Evolutionary conservation across 1,140 invertebrate genomes (phyloP).

Genomic region (Drosophila rhopaloa): DNA sequence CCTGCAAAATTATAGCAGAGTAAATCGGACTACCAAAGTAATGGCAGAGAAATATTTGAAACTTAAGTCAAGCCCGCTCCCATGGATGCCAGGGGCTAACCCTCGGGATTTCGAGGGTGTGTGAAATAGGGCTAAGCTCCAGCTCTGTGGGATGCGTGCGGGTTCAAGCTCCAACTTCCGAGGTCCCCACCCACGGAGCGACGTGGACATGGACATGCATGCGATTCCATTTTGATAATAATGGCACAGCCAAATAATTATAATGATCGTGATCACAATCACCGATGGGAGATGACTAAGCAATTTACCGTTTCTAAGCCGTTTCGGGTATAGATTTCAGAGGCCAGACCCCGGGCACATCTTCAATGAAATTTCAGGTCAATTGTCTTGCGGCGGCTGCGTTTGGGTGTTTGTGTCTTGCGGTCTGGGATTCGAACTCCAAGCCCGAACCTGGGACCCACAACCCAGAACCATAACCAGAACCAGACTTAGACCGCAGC

Average conservation of each 20-base stretch:
- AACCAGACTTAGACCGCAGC: constrained; percentile 41
- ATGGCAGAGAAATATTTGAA: constrained; percentile 1
- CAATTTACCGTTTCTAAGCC: constrained; percentile 76
- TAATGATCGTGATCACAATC: constrained; percentile 82
- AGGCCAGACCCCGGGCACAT: constrained; percentile 56
- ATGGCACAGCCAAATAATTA: constrained; percentile 79
- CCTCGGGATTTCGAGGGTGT: constrained; percentile 50
- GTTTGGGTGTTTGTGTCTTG: constrained; percentile 30
- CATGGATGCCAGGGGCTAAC: not conserved
- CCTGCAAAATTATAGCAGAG: constrained; percentile 49
- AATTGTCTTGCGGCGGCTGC: constrained; percentile 76
- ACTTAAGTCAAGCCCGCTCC: not conserved
- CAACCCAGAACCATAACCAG: constrained; percentile 8
- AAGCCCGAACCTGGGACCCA: constrained; percentile 37
- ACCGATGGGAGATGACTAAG: constrained; percentile 63
- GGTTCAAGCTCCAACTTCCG: constrained; percentile 20
- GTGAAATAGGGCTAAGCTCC: constrained; percentile 63
- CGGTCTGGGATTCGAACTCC: constrained; percentile 43
- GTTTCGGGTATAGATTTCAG: constrained; percentile 49
- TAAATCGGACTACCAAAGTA: constrained; percentile 2
- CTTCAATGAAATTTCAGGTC: constrained; percentile 81
- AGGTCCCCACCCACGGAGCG: constrained; percentile 1
- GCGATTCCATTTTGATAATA: constrained; percentile 83
- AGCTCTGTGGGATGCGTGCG: constrained; percentile 26
- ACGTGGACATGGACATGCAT: constrained; percentile 51